Conservation (phyloP, 2,888 invertebrate species). For the Eilema caniola region DNA sequence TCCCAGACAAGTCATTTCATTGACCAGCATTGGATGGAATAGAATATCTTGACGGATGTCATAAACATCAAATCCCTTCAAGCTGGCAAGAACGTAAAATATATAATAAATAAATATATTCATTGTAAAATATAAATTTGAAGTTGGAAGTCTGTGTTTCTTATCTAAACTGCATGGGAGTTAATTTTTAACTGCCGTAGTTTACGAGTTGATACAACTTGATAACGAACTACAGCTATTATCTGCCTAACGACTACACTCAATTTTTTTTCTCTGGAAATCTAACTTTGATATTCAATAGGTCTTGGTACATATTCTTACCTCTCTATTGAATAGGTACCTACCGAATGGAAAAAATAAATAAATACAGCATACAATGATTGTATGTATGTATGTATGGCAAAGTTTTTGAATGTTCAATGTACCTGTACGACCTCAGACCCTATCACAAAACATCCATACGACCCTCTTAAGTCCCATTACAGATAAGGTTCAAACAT, state of each 20-base stretch:
- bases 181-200: conserved; percentile 7
- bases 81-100: background rate
- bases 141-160: background rate
- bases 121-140: conserved; percentile 1
- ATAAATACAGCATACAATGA: too few relatives aligned
- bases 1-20: too few relatives aligned
- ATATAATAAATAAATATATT: background rate
- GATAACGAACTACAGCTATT: conserved; percentile 4
- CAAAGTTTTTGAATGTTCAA: too few relatives aligned
- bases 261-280: background rate
- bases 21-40: too few relatives aligned
- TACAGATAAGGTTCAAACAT: too few relatives aligned
- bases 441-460: too few relatives aligned
- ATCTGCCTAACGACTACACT: conserved; percentile 11
- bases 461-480: too few relatives aligned
- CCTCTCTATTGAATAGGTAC: background rate
- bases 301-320: background rate
- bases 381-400: too few relatives aligned
- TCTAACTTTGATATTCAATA: background rate
- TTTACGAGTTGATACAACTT: conserved; percentile 9
- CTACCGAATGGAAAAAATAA: too few relatives aligned
- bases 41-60: too few relatives aligned
- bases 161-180: conserved; percentile 1
- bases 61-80: too few relatives aligned
- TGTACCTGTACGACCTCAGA: too few relatives aligned